Percentiles rank a stretch among this genome's conserved stretches.
These are phyloP conservation scores for Erebia epiphron DNA, from an alignment of 2,888 invertebrate species.

Conservation along the genomic window DNA sequence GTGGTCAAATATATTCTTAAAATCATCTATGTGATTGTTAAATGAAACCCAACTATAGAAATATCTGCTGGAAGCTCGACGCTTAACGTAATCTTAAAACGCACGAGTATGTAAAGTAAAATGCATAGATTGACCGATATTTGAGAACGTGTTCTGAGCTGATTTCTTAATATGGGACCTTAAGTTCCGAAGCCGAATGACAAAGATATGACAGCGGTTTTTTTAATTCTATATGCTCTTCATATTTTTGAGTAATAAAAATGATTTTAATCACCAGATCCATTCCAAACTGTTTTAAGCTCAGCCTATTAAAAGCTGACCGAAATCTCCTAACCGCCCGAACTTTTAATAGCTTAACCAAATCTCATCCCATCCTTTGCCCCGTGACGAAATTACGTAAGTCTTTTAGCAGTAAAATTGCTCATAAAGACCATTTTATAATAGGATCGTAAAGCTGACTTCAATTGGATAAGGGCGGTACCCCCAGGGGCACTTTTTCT, in stretches of 20 bases:
- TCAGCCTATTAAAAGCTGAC: conserved; percentile 53
- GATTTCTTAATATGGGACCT: background rate
- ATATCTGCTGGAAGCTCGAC: too few species aligned
- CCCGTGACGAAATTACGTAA: conserved; percentile 80
- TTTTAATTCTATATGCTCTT: background rate
- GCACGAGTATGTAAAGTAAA: too few species aligned
- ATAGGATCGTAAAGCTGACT: conserved; percentile 77
- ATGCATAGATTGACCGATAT: background rate
- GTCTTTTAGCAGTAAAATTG: conserved; percentile 80
- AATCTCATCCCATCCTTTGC: conserved; percentile 72
- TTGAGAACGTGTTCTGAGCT: background rate
- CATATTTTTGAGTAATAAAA: background rate
- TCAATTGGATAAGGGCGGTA: conserved; percentile 53
- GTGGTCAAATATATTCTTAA: too few species aligned
- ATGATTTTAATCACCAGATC: conserved; percentile 1
- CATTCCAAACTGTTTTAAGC: conserved; percentile 9
- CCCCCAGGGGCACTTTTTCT: conserved; percentile 64
- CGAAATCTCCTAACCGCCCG: conserved; percentile 61
- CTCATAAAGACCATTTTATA: conserved; percentile 81
- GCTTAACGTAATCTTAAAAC: too few species aligned
- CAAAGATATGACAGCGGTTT: too few species aligned
- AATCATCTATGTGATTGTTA: too few species aligned
- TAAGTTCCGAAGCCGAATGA: background rate
- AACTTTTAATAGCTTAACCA: conserved; percentile 75
- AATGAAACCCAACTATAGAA: too few species aligned